These are phyloP conservation scores for Chaenogobius annularis DNA, from an alignment of 2,113 vertebrate species.

Conservation along the genomic window DNA sequence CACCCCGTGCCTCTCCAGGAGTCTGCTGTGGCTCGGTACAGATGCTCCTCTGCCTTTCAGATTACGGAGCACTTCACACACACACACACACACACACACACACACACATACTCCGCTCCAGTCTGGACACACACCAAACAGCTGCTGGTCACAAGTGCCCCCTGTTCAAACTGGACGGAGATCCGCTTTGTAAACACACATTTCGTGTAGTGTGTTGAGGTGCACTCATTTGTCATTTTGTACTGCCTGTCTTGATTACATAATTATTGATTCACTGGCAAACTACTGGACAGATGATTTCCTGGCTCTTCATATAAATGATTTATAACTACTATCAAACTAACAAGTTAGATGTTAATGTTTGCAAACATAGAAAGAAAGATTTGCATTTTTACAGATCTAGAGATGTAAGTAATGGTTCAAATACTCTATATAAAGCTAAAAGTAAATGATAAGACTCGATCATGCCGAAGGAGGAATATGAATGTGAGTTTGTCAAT, in stretches of 20 bases:
- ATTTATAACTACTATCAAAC: too few species aligned
- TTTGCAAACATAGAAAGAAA: neutral
- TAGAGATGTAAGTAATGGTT: too few species aligned
- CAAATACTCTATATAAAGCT: neutral
- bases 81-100: constrained; percentile 25
- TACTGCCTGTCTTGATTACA: neutral
- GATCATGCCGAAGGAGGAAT: neutral
- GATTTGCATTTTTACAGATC: neutral
- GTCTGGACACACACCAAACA: constrained; percentile 45
- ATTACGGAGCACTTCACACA: constrained; percentile 53
- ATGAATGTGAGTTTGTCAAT: neutral
- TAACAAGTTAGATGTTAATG: too few species aligned
- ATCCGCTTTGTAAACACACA: constrained; percentile 1
- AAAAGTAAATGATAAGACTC: neutral
- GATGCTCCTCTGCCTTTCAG: constrained; percentile 55
- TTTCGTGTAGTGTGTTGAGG: constrained; percentile 6
- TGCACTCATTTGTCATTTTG: neutral
- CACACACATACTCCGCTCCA: constrained; percentile 37
- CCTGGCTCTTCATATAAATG: too few species aligned
- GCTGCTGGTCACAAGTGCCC: constrained; percentile 38
- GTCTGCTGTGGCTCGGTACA: constrained; percentile 57
- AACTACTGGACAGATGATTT: neutral
- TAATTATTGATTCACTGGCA: neutral
- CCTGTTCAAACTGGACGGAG: neutral
- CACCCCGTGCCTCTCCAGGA: constrained; percentile 62